phyloP scores from a whole-genome alignment of 2,797 vertebrate species.

The Megalops cyprinoides region DNA sequence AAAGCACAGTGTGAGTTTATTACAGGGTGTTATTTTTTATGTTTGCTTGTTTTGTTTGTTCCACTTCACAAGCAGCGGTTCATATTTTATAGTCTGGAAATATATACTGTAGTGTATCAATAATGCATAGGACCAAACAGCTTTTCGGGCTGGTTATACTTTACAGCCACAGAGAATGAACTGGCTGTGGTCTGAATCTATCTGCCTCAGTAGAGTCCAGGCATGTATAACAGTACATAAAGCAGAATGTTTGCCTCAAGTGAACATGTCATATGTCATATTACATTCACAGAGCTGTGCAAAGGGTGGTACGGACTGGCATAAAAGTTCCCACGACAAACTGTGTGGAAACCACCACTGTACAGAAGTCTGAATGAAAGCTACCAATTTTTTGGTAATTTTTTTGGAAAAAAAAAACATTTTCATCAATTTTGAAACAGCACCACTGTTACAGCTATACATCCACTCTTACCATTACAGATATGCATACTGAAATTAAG shows the following conservation, averaged over 20 bases:
- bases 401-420: background rate
- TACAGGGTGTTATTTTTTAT: slow-evolving; percentile 1
- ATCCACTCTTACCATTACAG: background rate
- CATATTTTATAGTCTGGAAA: slow-evolving; percentile 20
- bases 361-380: background rate
- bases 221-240: background rate
- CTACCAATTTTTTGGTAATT: background rate
- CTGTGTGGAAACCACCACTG: background rate
- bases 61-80: slow-evolving; percentile 10
- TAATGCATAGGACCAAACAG: slow-evolving; percentile 16
- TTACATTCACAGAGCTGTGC: background rate
- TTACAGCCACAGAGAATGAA: slow-evolving; percentile 1
- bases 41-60: slow-evolving; percentile 18
- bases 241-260: background rate
- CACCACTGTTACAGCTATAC: background rate
- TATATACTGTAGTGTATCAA: slow-evolving; percentile 22
- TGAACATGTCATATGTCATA: background rate
- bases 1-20: slow-evolving; percentile 8
- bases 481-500: background rate
- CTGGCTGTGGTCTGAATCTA: background rate
- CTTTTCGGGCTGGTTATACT: slow-evolving; percentile 17
- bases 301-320: background rate
- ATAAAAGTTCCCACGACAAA: background rate
- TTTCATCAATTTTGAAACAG: background rate
- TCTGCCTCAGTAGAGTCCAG: background rate